Conservation (phyloP, 2,113 vertebrate species). For the Neotragus moschatus region DNA sequence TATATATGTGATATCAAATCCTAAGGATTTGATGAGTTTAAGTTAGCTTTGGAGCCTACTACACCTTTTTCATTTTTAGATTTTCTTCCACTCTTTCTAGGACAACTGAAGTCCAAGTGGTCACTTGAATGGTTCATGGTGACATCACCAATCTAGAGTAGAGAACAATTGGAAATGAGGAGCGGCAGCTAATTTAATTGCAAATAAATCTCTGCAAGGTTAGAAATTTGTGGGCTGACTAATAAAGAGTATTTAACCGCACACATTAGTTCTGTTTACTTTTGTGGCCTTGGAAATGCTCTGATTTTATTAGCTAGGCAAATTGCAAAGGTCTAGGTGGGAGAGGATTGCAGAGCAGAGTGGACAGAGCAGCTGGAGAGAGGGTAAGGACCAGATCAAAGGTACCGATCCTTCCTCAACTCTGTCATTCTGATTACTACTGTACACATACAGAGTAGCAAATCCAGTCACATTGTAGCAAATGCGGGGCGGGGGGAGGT, state of each 20-base stretch:
- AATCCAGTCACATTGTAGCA: neutral
- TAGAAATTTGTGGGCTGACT: neutral
- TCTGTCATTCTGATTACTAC: neutral
- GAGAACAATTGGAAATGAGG: neutral
- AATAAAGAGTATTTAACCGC: neutral
- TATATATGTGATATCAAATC: neutral
- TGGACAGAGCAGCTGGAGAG: neutral
- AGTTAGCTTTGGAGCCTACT: neutral
- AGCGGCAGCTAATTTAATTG: neutral
- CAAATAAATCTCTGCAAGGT: neutral
- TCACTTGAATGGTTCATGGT: neutral
- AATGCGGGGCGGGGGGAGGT: neutral
- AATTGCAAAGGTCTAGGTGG: neutral
- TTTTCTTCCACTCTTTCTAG: neutral
- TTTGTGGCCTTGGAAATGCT: neutral
- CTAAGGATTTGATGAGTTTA: neutral
- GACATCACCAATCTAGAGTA: neutral
- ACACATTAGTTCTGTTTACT: neutral
- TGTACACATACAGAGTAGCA: neutral
- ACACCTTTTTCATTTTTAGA: neutral
- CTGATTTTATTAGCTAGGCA: constrained; percentile 9
- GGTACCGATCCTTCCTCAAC: neutral
- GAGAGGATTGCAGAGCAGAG: neutral
- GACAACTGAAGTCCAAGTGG: neutral
- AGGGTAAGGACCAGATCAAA: neutral